Conservation (phyloP, 2,888 invertebrate species). For the Malacosoma neustria region DNA sequence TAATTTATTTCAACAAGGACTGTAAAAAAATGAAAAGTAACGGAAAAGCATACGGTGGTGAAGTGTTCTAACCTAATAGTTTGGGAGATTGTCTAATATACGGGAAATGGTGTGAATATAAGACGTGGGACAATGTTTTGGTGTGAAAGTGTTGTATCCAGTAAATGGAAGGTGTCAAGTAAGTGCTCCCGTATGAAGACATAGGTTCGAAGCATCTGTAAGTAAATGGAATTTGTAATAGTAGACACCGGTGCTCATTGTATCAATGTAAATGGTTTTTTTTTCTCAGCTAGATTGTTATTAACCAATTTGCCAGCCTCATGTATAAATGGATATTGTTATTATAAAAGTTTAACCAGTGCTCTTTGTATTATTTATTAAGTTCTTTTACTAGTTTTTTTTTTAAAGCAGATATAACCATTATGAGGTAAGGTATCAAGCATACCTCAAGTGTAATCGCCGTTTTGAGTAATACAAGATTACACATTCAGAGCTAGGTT, state of each 20-base stretch:
- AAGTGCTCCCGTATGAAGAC: slow-evolving; percentile 51
- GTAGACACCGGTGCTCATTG: background rate
- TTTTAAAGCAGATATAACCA: too few relatives aligned
- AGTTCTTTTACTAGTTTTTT: too few relatives aligned
- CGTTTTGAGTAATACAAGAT: too few relatives aligned
- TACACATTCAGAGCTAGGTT: too few relatives aligned
- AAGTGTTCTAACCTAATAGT: slow-evolving; percentile 45
- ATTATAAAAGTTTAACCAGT: too few relatives aligned
- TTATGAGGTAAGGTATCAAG: too few relatives aligned
- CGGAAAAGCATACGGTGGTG: slow-evolving; percentile 63
- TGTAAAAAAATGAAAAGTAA: slow-evolving; percentile 60
- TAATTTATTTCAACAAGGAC: slow-evolving; percentile 71
- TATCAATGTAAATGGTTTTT: background rate
- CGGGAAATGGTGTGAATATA: slow-evolving; percentile 48
- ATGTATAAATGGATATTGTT: too few relatives aligned
- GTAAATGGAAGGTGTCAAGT: slow-evolving; percentile 62
- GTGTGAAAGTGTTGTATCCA: slow-evolving; percentile 74
- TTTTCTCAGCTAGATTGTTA: too few relatives aligned
- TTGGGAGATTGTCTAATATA: slow-evolving; percentile 26
- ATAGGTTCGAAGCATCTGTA: slow-evolving; percentile 45
- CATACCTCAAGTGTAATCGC: too few relatives aligned
- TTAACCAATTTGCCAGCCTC: too few relatives aligned
- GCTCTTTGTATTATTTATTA: too few relatives aligned
- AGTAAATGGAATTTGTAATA: slow-evolving; percentile 43
- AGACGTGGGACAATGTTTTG: slow-evolving; percentile 64